Conservation (phyloP, 2,113 vertebrate genomes). For the Lycaon pictus region DNA sequence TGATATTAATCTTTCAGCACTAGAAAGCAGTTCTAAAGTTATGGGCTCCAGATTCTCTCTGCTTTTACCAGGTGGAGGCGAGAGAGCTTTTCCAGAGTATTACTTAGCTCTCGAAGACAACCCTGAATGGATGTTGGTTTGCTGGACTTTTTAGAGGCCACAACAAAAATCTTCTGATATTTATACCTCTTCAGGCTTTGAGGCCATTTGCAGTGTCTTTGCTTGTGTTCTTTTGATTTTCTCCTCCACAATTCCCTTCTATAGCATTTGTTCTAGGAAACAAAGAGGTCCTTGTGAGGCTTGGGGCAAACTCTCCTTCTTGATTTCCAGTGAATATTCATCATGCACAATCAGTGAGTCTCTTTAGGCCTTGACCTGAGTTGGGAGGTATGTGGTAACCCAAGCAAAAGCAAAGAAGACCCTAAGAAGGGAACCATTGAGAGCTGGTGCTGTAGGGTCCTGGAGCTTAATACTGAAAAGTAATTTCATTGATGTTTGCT, state of each 20-base stretch:
- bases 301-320: not conserved
- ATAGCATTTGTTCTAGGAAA: conserved; percentile 38
- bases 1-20: not conserved
- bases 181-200: not conserved
- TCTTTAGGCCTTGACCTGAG: not conserved
- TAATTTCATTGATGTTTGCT: not conserved
- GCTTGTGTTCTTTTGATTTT: not conserved
- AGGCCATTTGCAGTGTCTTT: not conserved
- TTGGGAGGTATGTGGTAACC: not conserved
- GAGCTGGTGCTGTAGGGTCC: not conserved
- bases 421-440: not conserved
- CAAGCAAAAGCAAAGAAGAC: not conserved
- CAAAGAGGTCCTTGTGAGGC: not conserved
- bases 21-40: conserved; percentile 41
- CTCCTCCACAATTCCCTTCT: not conserved
- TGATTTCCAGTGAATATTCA: conserved; percentile 26
- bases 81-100: not conserved
- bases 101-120: conserved; percentile 10
- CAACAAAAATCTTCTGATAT: not conserved
- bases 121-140: not conserved
- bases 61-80: not conserved
- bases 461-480: not conserved
- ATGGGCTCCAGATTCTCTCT: not conserved
- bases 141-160: not conserved
- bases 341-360: not conserved